phyloP scores from a whole-genome alignment of 2,888 invertebrate species.

The Synanthedon tipuliformis region DNA sequence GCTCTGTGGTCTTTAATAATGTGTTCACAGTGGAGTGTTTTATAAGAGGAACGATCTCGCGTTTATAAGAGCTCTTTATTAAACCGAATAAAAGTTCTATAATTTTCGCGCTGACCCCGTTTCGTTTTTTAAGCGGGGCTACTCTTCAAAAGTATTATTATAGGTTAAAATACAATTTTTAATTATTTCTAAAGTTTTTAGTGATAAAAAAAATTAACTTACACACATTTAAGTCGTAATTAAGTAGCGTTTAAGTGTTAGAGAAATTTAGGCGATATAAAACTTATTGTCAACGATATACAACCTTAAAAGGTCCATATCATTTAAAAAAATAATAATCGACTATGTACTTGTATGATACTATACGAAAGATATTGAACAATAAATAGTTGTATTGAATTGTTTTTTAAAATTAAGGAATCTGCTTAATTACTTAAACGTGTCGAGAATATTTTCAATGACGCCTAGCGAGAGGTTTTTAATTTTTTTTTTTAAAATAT shows the following conservation, averaged over 20 bases:
- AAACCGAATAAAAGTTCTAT: constrained; percentile 47
- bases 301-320: constrained; percentile 68
- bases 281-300: constrained; percentile 48
- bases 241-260: constrained; percentile 46
- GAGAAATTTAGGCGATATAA: constrained; percentile 34
- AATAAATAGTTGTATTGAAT: constrained; percentile 62
- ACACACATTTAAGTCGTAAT: constrained; percentile 32
- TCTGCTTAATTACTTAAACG: background rate
- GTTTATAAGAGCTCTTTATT: constrained; percentile 30
- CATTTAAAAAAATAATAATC: constrained; percentile 64
- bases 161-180: constrained; percentile 25
- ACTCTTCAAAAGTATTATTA: constrained; percentile 60
- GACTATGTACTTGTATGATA: constrained; percentile 36
- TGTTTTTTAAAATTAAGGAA: constrained; percentile 7
- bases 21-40: constrained; percentile 58
- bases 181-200: constrained; percentile 26
- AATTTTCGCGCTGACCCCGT: constrained; percentile 42
- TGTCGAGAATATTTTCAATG: background rate
- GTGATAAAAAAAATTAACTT: constrained; percentile 16
- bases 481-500: background rate
- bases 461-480: background rate
- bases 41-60: constrained; percentile 42
- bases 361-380: constrained; percentile 54
- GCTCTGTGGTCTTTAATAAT: constrained; percentile 19
- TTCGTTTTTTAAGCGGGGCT: constrained; percentile 42